Percentiles rank a stretch among this genome's conserved stretches.
Evolutionary conservation across 1,140 invertebrate genomes (phyloP).

Genomic region (Calycopis cecrops): DNA sequence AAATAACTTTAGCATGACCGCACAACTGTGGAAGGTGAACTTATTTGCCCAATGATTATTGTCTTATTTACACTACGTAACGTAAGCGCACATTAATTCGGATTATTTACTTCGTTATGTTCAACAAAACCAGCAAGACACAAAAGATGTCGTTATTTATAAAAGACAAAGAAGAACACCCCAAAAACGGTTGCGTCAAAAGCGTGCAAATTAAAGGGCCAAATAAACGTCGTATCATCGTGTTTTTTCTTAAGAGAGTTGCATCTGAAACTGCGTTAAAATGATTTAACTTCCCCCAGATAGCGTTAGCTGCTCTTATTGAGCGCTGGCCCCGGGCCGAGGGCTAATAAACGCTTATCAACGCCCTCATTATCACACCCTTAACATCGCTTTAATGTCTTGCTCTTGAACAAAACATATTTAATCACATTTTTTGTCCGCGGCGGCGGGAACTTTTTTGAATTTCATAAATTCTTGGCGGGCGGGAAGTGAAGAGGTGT

Average conservation of each 20-base stretch:
- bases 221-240: conserved; percentile 53
- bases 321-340: conserved; percentile 49
- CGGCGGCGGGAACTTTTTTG: conserved; percentile 55
- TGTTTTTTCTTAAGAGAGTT: conserved; percentile 60
- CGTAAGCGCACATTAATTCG: no score
- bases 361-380: conserved; percentile 72
- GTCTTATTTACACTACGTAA: no score
- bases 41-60: no score
- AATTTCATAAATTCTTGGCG: conserved; percentile 59
- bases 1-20: no score
- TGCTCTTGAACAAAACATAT: conserved; percentile 74
- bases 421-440: conserved; percentile 70
- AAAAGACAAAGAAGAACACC: conserved; percentile 33
- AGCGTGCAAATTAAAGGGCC: conserved; percentile 47
- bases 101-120: no score
- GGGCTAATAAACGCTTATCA: conserved; percentile 73
- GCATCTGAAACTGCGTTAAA: conserved; percentile 64
- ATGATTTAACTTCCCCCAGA: conserved; percentile 71
- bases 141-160: conserved; percentile 34
- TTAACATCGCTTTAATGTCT: conserved; percentile 74
- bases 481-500: conserved; percentile 26
- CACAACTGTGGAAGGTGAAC: no score
- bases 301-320: conserved; percentile 58
- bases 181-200: conserved; percentile 29
- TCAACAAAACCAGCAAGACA: background rate